Evolutionary conservation across 2,888 invertebrate genomes (phyloP).

Genomic region (Theodoxus fluviatilis): DNA sequence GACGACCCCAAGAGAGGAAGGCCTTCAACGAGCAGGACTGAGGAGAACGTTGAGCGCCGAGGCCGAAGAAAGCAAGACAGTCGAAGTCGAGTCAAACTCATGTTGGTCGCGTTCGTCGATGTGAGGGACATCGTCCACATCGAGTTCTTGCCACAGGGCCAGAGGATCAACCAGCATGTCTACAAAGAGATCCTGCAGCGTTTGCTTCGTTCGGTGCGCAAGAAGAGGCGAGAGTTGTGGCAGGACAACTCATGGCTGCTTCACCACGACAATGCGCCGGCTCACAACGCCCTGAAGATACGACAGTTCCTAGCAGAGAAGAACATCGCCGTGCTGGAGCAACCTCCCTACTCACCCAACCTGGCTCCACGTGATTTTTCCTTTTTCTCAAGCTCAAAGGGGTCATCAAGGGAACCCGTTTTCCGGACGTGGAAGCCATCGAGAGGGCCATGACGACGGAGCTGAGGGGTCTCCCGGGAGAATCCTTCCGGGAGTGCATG

Average conservation of each 20-base stretch:
- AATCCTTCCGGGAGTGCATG: too few species aligned
- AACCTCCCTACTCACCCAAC: constrained; percentile 18
- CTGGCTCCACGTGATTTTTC: constrained; percentile 9
- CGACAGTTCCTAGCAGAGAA: constrained; percentile 20
- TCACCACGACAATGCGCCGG: constrained; percentile 9
- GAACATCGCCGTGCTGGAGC: constrained; percentile 17
- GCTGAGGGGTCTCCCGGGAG: too few species aligned
- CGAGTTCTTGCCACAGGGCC: constrained; percentile 14
- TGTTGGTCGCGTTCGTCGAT: constrained; percentile 3
- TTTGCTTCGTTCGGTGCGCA: constrained; percentile 18
- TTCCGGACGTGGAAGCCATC: too few species aligned
- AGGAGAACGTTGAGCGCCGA: too few species aligned
- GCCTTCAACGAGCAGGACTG: too few species aligned
- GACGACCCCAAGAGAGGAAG: too few species aligned
- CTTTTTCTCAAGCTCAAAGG: too few species aligned
- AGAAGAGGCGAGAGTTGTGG: constrained; percentile 20
- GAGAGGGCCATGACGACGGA: too few species aligned
- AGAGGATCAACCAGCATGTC: constrained; percentile 14
- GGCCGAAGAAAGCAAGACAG: constrained; percentile 10
- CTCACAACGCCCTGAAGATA: constrained; percentile 12
- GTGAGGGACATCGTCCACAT: constrained; percentile 9
- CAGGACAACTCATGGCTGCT: constrained; percentile 21
- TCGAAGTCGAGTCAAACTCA: not conserved
- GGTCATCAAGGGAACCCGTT: too few species aligned
- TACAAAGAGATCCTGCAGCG: constrained; percentile 13